A percentile compares a stretch with the other conserved stretches of the same genome.
Evolutionary conservation across 1,140 invertebrate genomes (phyloP).

Genomic region (Leucophenga varia): DNA sequence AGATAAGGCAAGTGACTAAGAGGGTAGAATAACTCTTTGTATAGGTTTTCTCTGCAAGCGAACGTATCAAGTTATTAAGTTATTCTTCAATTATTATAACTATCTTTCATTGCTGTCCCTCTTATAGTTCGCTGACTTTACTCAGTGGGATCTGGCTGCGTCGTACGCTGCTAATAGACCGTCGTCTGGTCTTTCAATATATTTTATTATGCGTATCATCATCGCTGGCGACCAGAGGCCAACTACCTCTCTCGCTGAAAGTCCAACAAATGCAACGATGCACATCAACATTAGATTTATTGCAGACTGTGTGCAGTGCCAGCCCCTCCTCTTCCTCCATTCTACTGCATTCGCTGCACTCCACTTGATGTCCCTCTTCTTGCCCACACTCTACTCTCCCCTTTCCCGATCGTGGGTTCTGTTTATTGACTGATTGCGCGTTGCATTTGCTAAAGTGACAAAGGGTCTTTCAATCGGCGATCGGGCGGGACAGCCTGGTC

Average conservation of each 20-base stretch:
- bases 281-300: conserved; percentile 30
- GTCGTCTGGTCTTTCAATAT: conserved; percentile 17
- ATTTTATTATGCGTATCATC: conserved; percentile 23
- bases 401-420: too few species aligned
- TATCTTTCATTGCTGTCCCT: too few species aligned
- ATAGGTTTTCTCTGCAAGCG: too few species aligned
- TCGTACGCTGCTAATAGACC: too few species aligned
- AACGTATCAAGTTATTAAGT: too few species aligned
- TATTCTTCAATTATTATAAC: conserved; percentile 13
- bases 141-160: too few species aligned
- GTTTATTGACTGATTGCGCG: conserved; percentile 17
- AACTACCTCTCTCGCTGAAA: conserved; percentile 24
- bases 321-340: not conserved
- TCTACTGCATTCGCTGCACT: conserved; percentile 1
- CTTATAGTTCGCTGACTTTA: too few species aligned
- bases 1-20: too few species aligned
- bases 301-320: conserved; percentile 2
- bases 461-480: conserved; percentile 5
- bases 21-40: too few species aligned
- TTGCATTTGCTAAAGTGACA: conserved; percentile 17
- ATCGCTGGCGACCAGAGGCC: conserved; percentile 13
- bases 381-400: too few species aligned
- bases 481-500: conserved; percentile 18
- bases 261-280: conserved; percentile 27
- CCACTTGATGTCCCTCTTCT: not conserved